Percentiles rank a stretch among this genome's conserved stretches.
phyloP scores from a whole-genome alignment of 2,888 invertebrate genomes.

The Charanyca ferruginea region DNA sequence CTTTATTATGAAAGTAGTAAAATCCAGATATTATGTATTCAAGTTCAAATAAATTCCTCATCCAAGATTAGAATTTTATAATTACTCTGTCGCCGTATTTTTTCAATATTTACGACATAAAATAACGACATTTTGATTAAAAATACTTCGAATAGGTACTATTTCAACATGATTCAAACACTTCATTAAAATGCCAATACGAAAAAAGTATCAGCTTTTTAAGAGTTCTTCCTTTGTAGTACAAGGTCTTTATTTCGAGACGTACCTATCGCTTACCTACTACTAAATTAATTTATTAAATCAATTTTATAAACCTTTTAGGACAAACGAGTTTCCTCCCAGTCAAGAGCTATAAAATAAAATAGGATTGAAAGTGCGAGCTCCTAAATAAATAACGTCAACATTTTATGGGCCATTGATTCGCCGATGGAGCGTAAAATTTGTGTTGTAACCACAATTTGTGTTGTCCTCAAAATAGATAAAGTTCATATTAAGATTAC shows the following conservation, averaged over 20 bases:
- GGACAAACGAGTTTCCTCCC: constrained; percentile 26
- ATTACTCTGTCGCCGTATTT: constrained; percentile 14
- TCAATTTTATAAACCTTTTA: constrained; percentile 47
- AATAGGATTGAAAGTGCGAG: constrained; percentile 56
- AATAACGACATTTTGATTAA: constrained; percentile 34
- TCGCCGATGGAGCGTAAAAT: constrained; percentile 70
- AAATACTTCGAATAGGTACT: constrained; percentile 43
- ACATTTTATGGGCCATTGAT: constrained; percentile 72
- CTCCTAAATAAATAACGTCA: constrained; percentile 69
- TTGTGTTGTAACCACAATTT: constrained; percentile 69
- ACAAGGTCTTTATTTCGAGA: constrained; percentile 14
- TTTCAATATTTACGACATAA: constrained; percentile 21
- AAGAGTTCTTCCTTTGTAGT: constrained; percentile 1
- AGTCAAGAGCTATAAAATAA: constrained; percentile 52
- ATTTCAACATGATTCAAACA: constrained; percentile 16
- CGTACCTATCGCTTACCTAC: constrained; percentile 22
- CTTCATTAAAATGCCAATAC: constrained; percentile 12
- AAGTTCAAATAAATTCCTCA: constrained; percentile 22
- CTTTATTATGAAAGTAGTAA: constrained; percentile 51
- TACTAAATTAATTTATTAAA: constrained; percentile 44
- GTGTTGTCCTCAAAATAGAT: constrained; percentile 66
- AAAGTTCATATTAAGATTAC: constrained; percentile 63
- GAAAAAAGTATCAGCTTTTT: constrained; percentile 15
- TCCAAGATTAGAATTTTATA: constrained; percentile 12
- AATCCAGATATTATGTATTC: constrained; percentile 49